phyloP scores from a whole-genome alignment of 1,140 invertebrate species.

The Apis mellifera region Amel_HAv3.1 CM009945.2:3058001-3058500 shows the following conservation, averaged over 20 bases:
- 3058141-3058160: too few relatives aligned
- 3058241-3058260: conserved; percentile 58
- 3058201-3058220: conserved; percentile 58
- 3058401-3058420: too few relatives aligned
- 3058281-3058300: background rate
- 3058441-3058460: too few relatives aligned
- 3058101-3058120: conserved; percentile 46
- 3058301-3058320: background rate
- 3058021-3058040: conserved; percentile 81
- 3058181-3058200: conserved; percentile 36
- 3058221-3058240: conserved; percentile 43
- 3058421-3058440: too few relatives aligned
- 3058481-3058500: too few relatives aligned
- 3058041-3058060: conserved; percentile 68
- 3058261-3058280: conserved; percentile 30
- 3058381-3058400: too few relatives aligned
- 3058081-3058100: conserved; percentile 72
- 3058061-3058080: conserved; percentile 59
- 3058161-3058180: background rate
- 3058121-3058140: background rate
- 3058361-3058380: too few relatives aligned
- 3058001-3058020: conserved; percentile 81
- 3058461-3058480: too few relatives aligned
- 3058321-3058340: too few relatives aligned
- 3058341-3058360: too few relatives aligned